These are phyloP conservation scores for Uromys caudimaculatus DNA, from an alignment of 2,797 vertebrate species.

Conservation along the genomic window DNA sequence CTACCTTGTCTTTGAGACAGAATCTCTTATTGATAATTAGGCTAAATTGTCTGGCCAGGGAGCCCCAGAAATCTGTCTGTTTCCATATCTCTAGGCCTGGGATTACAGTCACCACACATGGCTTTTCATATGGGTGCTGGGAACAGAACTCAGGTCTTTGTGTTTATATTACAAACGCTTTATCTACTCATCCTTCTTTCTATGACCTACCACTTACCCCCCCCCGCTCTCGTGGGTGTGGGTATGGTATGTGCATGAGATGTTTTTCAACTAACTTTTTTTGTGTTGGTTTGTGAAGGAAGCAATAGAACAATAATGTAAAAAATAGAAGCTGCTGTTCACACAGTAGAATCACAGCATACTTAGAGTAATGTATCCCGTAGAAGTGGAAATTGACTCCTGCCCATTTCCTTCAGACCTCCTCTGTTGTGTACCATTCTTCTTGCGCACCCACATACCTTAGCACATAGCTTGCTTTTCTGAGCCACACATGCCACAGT, in stretches of 20 bases:
- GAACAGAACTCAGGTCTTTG: background rate
- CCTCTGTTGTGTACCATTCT: background rate
- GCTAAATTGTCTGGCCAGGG: background rate
- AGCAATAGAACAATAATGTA: background rate
- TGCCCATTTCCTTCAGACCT: background rate
- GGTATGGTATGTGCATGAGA: background rate
- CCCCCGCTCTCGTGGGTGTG: background rate
- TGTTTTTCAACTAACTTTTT: background rate
- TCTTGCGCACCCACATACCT: background rate
- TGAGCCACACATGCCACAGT: background rate
- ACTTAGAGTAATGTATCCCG: background rate
- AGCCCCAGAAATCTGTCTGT: too few relatives aligned
- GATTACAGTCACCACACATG: background rate
- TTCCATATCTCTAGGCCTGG: too few relatives aligned
- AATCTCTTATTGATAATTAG: background rate
- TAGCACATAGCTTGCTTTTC: background rate
- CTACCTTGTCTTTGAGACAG: background rate
- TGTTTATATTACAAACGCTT: background rate
- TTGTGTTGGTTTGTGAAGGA: background rate
- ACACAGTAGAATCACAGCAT: background rate
- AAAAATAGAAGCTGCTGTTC: background rate
- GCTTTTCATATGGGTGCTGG: background rate
- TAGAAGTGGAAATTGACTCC: background rate
- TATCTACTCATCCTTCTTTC: background rate
- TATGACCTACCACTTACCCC: background rate